These are phyloP conservation scores for Melanogrammus aeglefinus DNA, from an alignment of 2,797 vertebrate genomes.

Conservation along the genomic window DNA sequence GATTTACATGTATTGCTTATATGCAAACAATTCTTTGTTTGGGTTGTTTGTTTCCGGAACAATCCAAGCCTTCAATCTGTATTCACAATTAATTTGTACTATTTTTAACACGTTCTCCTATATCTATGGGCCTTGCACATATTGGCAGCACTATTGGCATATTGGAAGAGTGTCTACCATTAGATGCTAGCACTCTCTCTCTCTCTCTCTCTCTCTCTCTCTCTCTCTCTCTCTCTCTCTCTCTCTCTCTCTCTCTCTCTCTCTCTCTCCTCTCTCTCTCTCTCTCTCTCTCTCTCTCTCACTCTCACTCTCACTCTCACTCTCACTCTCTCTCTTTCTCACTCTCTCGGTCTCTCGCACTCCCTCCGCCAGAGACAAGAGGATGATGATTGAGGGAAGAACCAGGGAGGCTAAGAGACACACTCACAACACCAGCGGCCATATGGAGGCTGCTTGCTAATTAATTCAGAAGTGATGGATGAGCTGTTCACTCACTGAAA, in stretches of 20 bases:
- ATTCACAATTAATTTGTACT: too few species aligned
- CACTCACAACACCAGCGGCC: constrained; percentile 43
- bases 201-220: too few species aligned
- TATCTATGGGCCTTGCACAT: constrained; percentile 50
- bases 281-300: too few species aligned
- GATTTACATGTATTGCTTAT: background rate
- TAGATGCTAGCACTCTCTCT: background rate
- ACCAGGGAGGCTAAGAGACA: constrained; percentile 45
- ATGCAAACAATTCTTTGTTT: too few species aligned
- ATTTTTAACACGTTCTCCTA: too few species aligned
- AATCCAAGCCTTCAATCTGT: background rate
- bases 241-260: too few species aligned
- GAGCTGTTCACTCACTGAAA: constrained; percentile 43
- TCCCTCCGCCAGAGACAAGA: background rate
- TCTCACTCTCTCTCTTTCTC: too few species aligned
- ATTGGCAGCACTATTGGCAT: constrained; percentile 42
- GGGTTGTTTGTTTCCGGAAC: background rate
- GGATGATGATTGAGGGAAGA: constrained; percentile 11
- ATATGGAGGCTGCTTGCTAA: constrained; percentile 56
- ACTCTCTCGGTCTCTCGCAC: background rate
- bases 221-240: too few species aligned
- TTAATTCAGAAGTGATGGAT: constrained; percentile 58
- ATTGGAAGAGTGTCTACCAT: constrained; percentile 33
- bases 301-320: background rate
- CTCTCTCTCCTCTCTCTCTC: too few species aligned